Percentiles rank a stretch among this genome's conserved stretches.
Conservation (phyloP, 1,140 invertebrate species). For the Conopomorpha cramerella region DNA sequence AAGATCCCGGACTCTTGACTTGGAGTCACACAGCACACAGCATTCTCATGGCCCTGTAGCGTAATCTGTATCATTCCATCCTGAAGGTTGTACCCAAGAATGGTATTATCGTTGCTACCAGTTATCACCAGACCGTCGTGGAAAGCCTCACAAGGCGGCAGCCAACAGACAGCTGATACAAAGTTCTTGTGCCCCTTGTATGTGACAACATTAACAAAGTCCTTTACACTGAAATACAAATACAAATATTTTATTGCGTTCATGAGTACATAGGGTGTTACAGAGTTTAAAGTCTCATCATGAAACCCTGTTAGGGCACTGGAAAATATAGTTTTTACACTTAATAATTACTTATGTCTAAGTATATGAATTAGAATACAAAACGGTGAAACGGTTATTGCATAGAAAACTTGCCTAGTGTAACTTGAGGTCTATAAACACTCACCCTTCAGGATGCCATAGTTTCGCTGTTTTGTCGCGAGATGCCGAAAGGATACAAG, state of each 20-base stretch:
- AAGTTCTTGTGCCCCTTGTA: conserved; percentile 86
- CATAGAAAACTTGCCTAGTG: too few species aligned
- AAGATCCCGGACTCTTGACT: conserved; percentile 48
- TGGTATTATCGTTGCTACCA: conserved; percentile 86
- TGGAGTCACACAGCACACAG: conserved; percentile 60
- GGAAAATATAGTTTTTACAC: too few species aligned
- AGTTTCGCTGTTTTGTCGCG: conserved; percentile 84
- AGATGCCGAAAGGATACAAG: conserved; percentile 81
- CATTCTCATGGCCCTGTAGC: conserved; percentile 80
- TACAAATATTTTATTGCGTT: too few species aligned
- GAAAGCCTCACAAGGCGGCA: conserved; percentile 70
- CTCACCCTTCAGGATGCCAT: conserved; percentile 81
- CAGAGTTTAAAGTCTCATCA: too few species aligned
- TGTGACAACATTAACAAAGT: conserved; percentile 66
- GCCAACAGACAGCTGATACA: conserved; percentile 77
- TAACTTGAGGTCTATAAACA: too few species aligned
- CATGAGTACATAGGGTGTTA: too few species aligned
- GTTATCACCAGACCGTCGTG: conserved; percentile 83
- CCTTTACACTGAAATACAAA: conserved; percentile 54
- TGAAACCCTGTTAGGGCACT: too few species aligned
- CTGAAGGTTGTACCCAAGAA: conserved; percentile 74
- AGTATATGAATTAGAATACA: conserved; percentile 7
- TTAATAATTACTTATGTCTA: too few species aligned
- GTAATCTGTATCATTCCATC: conserved; percentile 65
- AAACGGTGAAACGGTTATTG: too few species aligned